Evolutionary conservation across 2,113 vertebrate genomes (phyloP).

Genomic region (Acrocephalus arundinaceus): DNA sequence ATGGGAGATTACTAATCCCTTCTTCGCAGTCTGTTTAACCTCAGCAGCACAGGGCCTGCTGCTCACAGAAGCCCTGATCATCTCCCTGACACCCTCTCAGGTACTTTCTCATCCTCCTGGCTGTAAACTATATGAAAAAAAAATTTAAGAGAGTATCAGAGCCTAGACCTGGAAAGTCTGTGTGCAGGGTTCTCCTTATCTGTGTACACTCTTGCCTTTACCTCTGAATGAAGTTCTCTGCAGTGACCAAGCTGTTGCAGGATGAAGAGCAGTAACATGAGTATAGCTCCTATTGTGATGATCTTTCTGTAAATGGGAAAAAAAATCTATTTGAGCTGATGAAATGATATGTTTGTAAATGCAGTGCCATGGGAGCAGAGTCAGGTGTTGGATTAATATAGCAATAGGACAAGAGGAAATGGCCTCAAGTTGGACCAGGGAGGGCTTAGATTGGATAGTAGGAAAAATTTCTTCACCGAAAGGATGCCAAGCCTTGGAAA

Average conservation of each 20-base stretch:
- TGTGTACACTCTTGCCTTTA: background rate
- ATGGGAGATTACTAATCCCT: background rate
- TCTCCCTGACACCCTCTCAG: background rate
- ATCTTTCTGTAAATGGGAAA: background rate
- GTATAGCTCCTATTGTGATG: background rate
- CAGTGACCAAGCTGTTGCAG: background rate
- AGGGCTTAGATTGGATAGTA: background rate
- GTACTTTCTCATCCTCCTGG: background rate
- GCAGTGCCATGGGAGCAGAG: background rate
- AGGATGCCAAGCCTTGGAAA: background rate
- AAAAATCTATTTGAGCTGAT: background rate
- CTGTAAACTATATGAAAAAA: background rate
- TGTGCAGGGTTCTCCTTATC: background rate
- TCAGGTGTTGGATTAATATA: background rate
- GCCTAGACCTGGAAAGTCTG: background rate
- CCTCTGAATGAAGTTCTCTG: background rate
- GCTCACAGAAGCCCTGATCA: background rate
- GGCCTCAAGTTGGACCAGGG: background rate
- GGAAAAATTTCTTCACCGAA: background rate
- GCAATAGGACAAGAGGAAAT: constrained; percentile 3
- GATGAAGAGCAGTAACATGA: background rate
- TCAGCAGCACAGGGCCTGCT: background rate
- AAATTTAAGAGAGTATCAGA: background rate
- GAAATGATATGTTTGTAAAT: background rate
- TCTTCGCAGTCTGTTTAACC: background rate